A percentile compares a stretch with the other conserved stretches of the same genome.
These are phyloP conservation scores for Zaprionus camerounensis DNA, from an alignment of 1,140 invertebrate genomes.

Conservation along the genomic window DNA sequence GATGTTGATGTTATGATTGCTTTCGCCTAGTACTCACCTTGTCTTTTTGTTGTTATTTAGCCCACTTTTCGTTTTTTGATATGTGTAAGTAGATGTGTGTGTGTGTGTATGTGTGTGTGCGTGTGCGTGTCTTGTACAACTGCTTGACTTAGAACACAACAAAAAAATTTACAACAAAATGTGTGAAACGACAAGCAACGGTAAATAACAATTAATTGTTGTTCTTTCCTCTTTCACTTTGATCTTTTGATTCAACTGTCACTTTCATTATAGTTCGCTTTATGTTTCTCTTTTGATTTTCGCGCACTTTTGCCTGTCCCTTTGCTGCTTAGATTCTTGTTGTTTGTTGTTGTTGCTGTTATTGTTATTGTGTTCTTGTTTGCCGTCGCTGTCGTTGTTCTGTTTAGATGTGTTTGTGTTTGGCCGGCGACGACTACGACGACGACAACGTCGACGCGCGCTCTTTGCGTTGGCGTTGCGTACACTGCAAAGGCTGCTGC, in stretches of 20 bases:
- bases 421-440: conserved; percentile 56
- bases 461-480: conserved; percentile 53
- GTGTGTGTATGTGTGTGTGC: conserved; percentile 6
- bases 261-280: conserved; percentile 28
- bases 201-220: neutral
- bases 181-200: neutral
- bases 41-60: conserved; percentile 42
- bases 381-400: conserved; percentile 46
- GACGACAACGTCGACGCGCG: conserved; percentile 55
- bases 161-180: conserved; percentile 11
- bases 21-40: conserved; percentile 32
- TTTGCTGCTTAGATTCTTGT: neutral
- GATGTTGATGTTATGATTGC: conserved; percentile 18
- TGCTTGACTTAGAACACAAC: conserved; percentile 12
- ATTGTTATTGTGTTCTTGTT: conserved; percentile 18
- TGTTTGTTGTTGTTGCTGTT: conserved; percentile 3
- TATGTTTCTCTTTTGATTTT: conserved; percentile 15
- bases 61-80: conserved; percentile 51
- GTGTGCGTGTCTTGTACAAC: conserved; percentile 22
- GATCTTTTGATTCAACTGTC: neutral
- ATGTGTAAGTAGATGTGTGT: conserved; percentile 31
- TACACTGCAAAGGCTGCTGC: conserved; percentile 71
- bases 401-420: conserved; percentile 13
- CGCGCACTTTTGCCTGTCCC: neutral
- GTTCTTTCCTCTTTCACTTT: conserved; percentile 20